Evolutionary conservation across 2,113 vertebrate genomes (phyloP).

Genomic region (Maccullochella peelii): DNA sequence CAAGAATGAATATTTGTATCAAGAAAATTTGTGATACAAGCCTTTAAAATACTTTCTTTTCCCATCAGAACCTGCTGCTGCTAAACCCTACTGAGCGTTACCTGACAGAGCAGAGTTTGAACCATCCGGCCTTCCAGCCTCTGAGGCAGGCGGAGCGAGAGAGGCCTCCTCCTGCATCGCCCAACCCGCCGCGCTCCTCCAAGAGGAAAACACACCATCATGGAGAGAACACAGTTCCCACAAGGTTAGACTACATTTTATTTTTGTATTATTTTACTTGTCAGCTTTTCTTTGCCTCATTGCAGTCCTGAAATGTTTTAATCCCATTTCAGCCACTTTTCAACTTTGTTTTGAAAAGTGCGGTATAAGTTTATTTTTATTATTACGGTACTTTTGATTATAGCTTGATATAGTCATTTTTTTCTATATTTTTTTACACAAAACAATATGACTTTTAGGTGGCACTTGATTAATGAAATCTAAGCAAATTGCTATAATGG

Average conservation of each 20-base stretch:
- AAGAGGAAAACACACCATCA: conserved; percentile 99
- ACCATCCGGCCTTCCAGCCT: conserved; percentile 97
- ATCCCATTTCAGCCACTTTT: too few relatives aligned
- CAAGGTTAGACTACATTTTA: conserved; percentile 83
- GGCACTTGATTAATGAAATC: background rate
- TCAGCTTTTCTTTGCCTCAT: too few relatives aligned
- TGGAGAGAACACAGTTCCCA: conserved; percentile 94
- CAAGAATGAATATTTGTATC: background rate
- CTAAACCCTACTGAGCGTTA: conserved; percentile 96
- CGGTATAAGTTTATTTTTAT: too few relatives aligned
- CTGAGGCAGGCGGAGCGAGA: conserved; percentile 93
- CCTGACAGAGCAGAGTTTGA: conserved; percentile 96
- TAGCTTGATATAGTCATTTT: too few relatives aligned
- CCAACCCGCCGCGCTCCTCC: conserved; percentile 91
- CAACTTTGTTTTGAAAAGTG: too few relatives aligned
- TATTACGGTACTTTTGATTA: too few relatives aligned
- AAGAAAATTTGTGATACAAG: background rate
- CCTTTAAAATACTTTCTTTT: conserved; percentile 7
- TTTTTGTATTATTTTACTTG: too few relatives aligned
- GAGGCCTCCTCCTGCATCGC: conserved; percentile 86
- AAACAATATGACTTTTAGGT: background rate
- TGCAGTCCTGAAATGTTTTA: too few relatives aligned
- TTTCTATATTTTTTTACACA: background rate
- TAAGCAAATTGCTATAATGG: background rate
- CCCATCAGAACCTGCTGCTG: conserved; percentile 92